These are phyloP conservation scores for Tupaia chinensis DNA, from an alignment of 2,113 vertebrate species.

Conservation along the genomic window DNA sequence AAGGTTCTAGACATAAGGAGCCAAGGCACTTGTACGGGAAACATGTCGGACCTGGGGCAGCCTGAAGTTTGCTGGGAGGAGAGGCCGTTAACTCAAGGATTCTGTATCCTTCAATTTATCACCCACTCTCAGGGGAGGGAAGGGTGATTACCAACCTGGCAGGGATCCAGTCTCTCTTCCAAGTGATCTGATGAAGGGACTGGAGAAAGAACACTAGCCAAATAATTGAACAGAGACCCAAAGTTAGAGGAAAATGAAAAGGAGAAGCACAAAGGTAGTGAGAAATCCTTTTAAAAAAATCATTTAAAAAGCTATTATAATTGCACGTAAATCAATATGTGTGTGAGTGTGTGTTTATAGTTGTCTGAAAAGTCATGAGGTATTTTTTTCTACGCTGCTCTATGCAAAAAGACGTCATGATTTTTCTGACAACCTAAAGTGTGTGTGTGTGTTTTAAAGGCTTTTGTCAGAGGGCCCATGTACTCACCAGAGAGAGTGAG, in stretches of 20 bases:
- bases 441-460: too few relatives aligned
- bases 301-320: too few relatives aligned
- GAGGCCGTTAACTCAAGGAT: background rate
- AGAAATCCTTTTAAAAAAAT: background rate
- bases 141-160: background rate
- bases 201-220: background rate
- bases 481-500: too few relatives aligned
- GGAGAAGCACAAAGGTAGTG: background rate
- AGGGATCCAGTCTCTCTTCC: background rate
- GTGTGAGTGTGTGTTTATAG: too few relatives aligned
- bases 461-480: too few relatives aligned
- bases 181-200: background rate
- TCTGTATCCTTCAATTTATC: background rate
- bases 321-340: too few relatives aligned
- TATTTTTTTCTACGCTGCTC: too few relatives aligned
- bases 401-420: too few relatives aligned
- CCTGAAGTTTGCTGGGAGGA: background rate
- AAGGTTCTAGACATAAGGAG: background rate
- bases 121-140: background rate
- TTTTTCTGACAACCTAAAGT: too few relatives aligned
- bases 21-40: background rate
- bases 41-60: background rate
- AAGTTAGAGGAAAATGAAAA: background rate
- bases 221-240: background rate
- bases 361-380: too few relatives aligned